phyloP scores from a whole-genome alignment of 35 echinoderm and acorn worm genomes.

The Apostichopus californicus region DNA sequence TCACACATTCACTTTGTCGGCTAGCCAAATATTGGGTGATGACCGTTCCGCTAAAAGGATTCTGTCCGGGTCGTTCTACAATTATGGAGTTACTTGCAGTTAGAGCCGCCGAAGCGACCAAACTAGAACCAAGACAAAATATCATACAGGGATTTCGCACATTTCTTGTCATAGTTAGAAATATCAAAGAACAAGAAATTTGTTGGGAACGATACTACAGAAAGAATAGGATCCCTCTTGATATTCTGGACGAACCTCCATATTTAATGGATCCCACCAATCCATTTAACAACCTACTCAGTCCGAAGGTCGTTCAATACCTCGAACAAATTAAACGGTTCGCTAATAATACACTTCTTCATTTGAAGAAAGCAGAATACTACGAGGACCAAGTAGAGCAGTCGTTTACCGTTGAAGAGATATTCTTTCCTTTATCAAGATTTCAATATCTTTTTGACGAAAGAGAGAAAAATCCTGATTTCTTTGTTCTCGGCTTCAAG shows the following conservation, averaged over 20 bases:
- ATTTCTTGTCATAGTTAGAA: neutral
- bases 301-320: neutral
- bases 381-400: neutral
- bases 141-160: neutral
- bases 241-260: neutral
- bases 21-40: constrained; percentile 42
- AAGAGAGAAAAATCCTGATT: neutral
- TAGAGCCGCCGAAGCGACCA: neutral
- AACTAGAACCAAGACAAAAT: too few species aligned
- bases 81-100: constrained; percentile 20
- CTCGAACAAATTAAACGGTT: neutral
- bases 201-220: too few species aligned
- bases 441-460: neutral
- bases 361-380: neutral
- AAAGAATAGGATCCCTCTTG: neutral
- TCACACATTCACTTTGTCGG: constrained; percentile 8
- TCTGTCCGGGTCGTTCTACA: neutral
- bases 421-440: neutral
- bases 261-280: constrained; percentile 31
- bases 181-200: too few species aligned
- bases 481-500: neutral
- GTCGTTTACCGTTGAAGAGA: neutral
- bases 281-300: constrained; percentile 12
- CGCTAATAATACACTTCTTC: neutral
- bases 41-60: neutral